Evolutionary conservation across 2,797 vertebrate species (phyloP), one percentile per base, ranked within the genome.

Genomic region (Tokudaia tokunoshimensis): DNA sequence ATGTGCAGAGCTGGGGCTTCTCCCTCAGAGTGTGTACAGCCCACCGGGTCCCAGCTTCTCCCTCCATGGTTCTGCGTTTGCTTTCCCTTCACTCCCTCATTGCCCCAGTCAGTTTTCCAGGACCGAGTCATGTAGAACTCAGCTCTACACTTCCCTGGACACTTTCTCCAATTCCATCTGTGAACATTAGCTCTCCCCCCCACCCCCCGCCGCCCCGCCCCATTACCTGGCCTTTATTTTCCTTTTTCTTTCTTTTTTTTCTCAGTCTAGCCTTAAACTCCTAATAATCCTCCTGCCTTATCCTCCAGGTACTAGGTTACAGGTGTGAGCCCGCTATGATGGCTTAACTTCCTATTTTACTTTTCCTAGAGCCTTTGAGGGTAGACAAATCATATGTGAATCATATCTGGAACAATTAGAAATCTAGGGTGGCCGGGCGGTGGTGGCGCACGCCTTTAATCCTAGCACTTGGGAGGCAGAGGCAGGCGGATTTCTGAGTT

Each of bases 151-250:
- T 74, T 61, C 47, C 41, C 37, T 29, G 6, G 26, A 93, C 61
- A 47, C 47, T 72, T 19, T 96, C 57, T 76, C 34, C 52, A 78
- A n/a, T 41, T 78, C 37, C n/a, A 61, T 24, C 81, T 12, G 12
- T 10, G 13, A 89, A 17, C 81, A 92, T 61, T 81, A 44, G 52
- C 9, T 2, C 11, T 50, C 78, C 11, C 22, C 9, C 11, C 61
- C 12, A 12, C 3, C 4, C 10, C n/a, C n/a, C n/a, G n/a, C 3
- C 63, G 2, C 67, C 15, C 4, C 6, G 6, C 15, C 19, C 22
- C 74, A 41, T 44, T 26, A 13, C 24, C 74, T 44, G 41, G 72
- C 72, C 72, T 41, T 74, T 37, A 19, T 72, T n/a, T 63, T 26
- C 9, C 31, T 37, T 41, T 37, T 11, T 24, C 70, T 41, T 41